Conservation (phyloP, 2,888 invertebrate species). For the Bembecia ichneumoniformis region DNA sequence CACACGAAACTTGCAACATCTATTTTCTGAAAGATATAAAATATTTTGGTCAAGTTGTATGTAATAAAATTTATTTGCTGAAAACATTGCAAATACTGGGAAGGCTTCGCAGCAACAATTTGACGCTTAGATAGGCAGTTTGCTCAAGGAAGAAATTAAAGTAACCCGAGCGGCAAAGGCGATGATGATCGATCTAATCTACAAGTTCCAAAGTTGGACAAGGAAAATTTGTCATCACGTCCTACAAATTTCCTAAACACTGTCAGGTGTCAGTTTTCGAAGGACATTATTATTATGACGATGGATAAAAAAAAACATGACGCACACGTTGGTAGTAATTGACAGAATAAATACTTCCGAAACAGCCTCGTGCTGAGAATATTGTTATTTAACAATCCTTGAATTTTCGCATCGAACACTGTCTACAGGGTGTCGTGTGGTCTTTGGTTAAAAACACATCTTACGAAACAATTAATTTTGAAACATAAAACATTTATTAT, state of each 20-base stretch:
- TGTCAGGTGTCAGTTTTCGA: not conserved
- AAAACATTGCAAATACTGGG: not conserved
- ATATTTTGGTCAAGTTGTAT: not conserved
- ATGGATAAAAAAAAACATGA: too few relatives aligned
- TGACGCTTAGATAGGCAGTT: constrained; percentile 31
- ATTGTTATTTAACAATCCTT: too few relatives aligned
- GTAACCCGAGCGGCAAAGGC: constrained; percentile 24
- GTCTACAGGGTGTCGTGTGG: too few relatives aligned
- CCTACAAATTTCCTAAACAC: not conserved
- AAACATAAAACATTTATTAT: too few relatives aligned
- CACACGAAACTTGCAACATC: not conserved
- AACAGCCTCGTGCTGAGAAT: too few relatives aligned
- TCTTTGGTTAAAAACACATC: too few relatives aligned
- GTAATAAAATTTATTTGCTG: not conserved
- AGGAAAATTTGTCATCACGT: not conserved
- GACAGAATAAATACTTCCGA: too few relatives aligned
- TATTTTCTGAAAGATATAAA: not conserved
- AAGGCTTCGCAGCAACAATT: constrained; percentile 17
- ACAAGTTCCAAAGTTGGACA: not conserved
- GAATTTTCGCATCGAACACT: too few relatives aligned
- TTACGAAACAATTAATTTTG: too few relatives aligned
- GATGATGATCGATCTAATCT: constrained; percentile 19
- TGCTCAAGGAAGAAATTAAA: constrained; percentile 39
- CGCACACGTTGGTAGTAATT: too few relatives aligned
- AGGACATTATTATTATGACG: not conserved